A percentile compares a stretch with the other conserved stretches of the same genome.
Conservation (phyloP, 2,888 invertebrate genomes). For the Phengaris alcon region DNA sequence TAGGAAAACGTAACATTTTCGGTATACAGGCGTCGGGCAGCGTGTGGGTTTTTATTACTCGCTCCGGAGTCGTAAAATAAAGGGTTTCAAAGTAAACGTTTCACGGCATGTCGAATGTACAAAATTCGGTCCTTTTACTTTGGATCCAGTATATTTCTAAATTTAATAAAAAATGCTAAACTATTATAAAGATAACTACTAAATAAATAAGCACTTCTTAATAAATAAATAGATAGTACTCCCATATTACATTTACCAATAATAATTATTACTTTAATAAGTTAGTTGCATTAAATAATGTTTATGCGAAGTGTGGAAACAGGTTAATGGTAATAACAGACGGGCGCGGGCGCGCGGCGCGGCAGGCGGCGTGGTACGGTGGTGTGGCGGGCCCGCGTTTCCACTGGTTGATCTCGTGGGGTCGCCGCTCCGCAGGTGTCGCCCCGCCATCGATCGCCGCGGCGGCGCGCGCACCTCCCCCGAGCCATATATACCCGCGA, state of each 20-base stretch:
- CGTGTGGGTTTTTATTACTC: constrained; percentile 12
- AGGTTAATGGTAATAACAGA: background rate
- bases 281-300: too few species aligned
- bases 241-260: too few species aligned
- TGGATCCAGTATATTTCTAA: background rate
- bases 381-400: constrained; percentile 44
- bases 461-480: constrained; percentile 68
- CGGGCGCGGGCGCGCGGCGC: background rate
- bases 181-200: too few species aligned
- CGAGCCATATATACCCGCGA: constrained; percentile 70
- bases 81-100: constrained; percentile 7
- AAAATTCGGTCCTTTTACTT: constrained; percentile 1
- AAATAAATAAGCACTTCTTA: too few species aligned
- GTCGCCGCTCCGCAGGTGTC: constrained; percentile 54
- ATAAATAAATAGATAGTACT: too few species aligned
- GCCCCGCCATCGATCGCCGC: constrained; percentile 66
- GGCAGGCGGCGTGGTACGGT: constrained; percentile 37
- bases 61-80: constrained; percentile 6
- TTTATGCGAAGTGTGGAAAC: background rate
- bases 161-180: too few species aligned
- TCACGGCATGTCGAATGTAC: background rate
- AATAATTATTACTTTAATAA: too few species aligned
- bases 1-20: constrained; percentile 8
- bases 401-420: constrained; percentile 63
- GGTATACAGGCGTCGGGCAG: background rate